These are phyloP conservation scores for Thryonomys swinderianus DNA, from an alignment of 2,113 vertebrate species.

Conservation along the genomic window DNA sequence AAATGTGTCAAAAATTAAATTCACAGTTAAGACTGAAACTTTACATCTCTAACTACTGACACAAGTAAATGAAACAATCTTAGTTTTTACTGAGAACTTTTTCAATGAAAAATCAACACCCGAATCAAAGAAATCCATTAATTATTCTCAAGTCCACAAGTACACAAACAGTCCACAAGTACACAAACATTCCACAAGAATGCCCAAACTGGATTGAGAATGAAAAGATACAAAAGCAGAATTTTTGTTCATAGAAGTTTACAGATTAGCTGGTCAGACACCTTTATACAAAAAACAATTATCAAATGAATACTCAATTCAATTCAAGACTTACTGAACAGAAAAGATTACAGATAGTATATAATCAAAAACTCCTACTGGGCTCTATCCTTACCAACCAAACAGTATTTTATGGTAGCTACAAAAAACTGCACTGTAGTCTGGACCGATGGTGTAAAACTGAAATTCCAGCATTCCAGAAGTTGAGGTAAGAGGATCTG, in stretches of 20 bases:
- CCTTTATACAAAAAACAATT: constrained; percentile 13
- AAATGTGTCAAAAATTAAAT: background rate
- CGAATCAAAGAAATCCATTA: constrained; percentile 23
- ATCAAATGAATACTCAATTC: background rate
- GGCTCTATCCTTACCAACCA: background rate
- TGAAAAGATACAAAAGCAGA: background rate
- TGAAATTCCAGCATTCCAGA: background rate
- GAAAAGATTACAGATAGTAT: background rate
- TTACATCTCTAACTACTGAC: background rate
- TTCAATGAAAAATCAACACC: constrained; percentile 5
- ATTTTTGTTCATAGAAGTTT: constrained; percentile 7
- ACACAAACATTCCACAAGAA: background rate
- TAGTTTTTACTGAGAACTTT: background rate
- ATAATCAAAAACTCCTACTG: background rate
- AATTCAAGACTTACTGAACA: constrained; percentile 43
- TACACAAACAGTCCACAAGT: background rate
- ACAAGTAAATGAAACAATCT: background rate
- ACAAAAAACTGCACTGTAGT: background rate
- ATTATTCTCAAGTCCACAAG: background rate
- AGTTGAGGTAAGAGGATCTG: background rate
- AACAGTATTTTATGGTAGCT: background rate
- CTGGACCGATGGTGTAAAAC: background rate
- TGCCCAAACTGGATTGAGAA: background rate
- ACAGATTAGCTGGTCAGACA: background rate
- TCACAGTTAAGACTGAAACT: background rate